Evolutionary conservation across 2,888 invertebrate genomes (phyloP).

Genomic region (Callyntrura sp.): DNA sequence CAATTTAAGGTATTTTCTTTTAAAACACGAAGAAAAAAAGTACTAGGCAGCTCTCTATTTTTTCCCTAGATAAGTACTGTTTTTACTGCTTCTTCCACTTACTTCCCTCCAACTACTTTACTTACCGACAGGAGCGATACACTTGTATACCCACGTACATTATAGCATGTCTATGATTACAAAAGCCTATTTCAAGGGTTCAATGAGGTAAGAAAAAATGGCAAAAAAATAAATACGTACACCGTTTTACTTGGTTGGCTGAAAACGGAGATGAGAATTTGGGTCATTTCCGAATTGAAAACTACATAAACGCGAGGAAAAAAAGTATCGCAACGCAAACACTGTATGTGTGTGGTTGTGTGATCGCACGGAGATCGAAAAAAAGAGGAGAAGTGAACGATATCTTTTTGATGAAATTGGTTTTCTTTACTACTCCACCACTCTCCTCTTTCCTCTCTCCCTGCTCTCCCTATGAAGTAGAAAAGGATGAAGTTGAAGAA

Average conservation of each 20-base stretch:
- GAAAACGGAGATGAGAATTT: constrained; percentile 66
- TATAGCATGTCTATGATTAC: constrained; percentile 41
- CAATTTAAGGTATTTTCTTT: constrained; percentile 40
- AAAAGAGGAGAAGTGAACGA: constrained; percentile 47
- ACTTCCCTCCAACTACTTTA: constrained; percentile 5
- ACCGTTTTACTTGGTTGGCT: constrained; percentile 43
- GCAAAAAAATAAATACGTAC: constrained; percentile 55
- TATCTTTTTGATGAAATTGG: constrained; percentile 71
- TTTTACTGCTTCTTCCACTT: background rate
- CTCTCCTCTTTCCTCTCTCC: background rate
- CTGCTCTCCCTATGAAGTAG: background rate
- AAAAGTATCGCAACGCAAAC: background rate
- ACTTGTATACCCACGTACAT: background rate
- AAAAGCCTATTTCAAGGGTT: constrained; percentile 68
- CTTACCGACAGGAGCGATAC: background rate
- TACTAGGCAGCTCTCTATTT: background rate
- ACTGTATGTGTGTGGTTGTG: constrained; percentile 14
- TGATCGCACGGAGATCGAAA: constrained; percentile 41
- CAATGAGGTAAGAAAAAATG: constrained; percentile 66
- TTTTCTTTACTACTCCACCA: constrained; percentile 58
- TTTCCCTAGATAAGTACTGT: background rate
- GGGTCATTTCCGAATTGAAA: constrained; percentile 68
- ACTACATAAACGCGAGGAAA: constrained; percentile 43
- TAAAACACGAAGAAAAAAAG: constrained; percentile 3
- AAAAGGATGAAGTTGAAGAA: constrained; percentile 42